Conservation (phyloP, 1,140 invertebrate genomes). For the Drosophila trapezifrons region DNA sequence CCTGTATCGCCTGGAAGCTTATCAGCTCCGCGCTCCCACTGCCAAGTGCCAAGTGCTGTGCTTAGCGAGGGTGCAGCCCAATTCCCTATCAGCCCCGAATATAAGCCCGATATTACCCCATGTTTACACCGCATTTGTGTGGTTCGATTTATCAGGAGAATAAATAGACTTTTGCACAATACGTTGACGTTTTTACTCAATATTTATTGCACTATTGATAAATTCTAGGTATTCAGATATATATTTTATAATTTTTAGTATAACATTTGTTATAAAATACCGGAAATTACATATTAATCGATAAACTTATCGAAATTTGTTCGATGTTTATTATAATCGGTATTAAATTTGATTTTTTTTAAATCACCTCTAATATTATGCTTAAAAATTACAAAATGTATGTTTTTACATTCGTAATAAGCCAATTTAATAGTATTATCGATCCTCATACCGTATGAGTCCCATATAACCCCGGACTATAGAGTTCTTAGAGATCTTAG, state of each 20-base stretch:
- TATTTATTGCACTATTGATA: background rate
- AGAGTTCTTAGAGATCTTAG: no score
- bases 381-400: background rate
- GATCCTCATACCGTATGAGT: background rate
- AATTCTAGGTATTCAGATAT: background rate
- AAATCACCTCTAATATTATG: no score
- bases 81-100: conserved; percentile 31
- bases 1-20: conserved; percentile 30
- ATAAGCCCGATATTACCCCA: conserved; percentile 41
- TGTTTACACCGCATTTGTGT: conserved; percentile 34
- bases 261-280: no score
- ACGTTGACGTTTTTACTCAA: background rate
- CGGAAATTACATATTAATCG: no score
- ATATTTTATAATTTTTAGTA: background rate
- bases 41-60: conserved; percentile 29
- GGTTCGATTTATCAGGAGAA: conserved; percentile 22
- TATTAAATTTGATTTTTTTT: no score
- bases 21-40: conserved; percentile 26
- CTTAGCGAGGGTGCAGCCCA: conserved; percentile 41
- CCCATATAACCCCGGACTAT: background rate
- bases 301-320: background rate
- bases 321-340: no score
- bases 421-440: background rate
- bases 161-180: conserved; percentile 3
- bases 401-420: background rate